These are phyloP conservation scores for Cyclophora albipunctata DNA, from an alignment of 2,888 invertebrate genomes.

Conservation along the genomic window DNA sequence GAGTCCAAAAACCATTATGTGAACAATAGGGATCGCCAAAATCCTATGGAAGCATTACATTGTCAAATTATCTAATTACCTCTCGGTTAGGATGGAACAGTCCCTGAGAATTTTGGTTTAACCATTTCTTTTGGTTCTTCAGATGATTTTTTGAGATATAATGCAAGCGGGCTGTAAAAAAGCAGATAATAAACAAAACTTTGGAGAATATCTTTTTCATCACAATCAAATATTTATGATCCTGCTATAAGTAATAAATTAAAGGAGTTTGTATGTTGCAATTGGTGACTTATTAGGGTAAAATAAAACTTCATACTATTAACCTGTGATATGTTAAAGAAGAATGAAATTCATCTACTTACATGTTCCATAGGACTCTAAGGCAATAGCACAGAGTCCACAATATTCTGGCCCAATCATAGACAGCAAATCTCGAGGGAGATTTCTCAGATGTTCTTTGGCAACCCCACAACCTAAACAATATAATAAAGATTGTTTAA, in stretches of 20 bases:
- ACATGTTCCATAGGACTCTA: constrained; percentile 40
- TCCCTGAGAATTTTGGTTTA: constrained; percentile 24
- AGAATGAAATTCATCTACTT: constrained; percentile 21
- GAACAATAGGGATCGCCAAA: constrained; percentile 42
- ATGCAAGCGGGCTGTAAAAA: constrained; percentile 57
- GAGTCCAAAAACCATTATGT: constrained; percentile 32
- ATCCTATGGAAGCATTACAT: constrained; percentile 51
- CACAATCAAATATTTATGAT: too few relatives aligned
- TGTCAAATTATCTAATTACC: constrained; percentile 57
- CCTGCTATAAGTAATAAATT: too few relatives aligned
- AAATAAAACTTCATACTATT: too few relatives aligned
- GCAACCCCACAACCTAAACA: constrained; percentile 46
- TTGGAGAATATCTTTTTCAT: too few relatives aligned
- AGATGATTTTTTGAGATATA: constrained; percentile 56
- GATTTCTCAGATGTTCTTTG: constrained; percentile 32
- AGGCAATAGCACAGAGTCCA: constrained; percentile 39
- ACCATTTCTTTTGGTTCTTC: constrained; percentile 54
- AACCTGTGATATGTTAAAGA: too few relatives aligned
- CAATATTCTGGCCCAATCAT: constrained; percentile 44
- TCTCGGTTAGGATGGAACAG: constrained; percentile 25
- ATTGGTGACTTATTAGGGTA: too few relatives aligned
- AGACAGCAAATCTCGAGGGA: constrained; percentile 40
- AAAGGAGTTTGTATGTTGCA: too few relatives aligned
- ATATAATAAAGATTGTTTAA: background rate
- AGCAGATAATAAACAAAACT: constrained; percentile 8